phyloP scores from a whole-genome alignment of 2,113 vertebrate genomes.

The Isichthys henryi region DNA sequence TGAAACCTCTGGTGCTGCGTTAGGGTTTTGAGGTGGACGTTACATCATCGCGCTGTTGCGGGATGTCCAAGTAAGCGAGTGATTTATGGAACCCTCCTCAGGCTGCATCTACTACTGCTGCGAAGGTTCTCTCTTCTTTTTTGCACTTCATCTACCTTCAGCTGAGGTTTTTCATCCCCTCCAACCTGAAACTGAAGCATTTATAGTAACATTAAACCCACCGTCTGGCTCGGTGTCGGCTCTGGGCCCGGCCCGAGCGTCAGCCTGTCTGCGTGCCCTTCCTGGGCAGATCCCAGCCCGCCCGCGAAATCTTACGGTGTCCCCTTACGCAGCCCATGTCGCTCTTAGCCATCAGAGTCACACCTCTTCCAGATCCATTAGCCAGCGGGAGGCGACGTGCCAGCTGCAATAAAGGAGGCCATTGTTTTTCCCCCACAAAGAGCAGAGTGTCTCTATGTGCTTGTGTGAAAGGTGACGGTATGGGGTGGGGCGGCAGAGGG shows the following conservation, averaged over 20 bases:
- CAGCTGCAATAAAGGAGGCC: slow-evolving; percentile 40
- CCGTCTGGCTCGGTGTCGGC: neutral
- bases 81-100: neutral
- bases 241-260: neutral
- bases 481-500: slow-evolving; percentile 31
- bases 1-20: neutral
- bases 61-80: neutral
- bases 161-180: slow-evolving; percentile 7
- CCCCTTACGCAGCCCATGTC: slow-evolving; percentile 35
- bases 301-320: neutral
- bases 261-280: neutral
- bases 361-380: slow-evolving; percentile 51
- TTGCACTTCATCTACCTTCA: neutral
- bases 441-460: neutral
- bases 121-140: neutral
- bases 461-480: slow-evolving; percentile 45
- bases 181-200: slow-evolving; percentile 12
- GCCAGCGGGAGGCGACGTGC: slow-evolving; percentile 37
- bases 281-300: slow-evolving; percentile 10
- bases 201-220: slow-evolving; percentile 1
- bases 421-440: slow-evolving; percentile 18
- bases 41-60: neutral
- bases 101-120: neutral
- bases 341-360: slow-evolving; percentile 54
- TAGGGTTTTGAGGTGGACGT: neutral